phyloP scores from a whole-genome alignment of 2,888 invertebrate species.

The Calameuta filiformis region DNA sequence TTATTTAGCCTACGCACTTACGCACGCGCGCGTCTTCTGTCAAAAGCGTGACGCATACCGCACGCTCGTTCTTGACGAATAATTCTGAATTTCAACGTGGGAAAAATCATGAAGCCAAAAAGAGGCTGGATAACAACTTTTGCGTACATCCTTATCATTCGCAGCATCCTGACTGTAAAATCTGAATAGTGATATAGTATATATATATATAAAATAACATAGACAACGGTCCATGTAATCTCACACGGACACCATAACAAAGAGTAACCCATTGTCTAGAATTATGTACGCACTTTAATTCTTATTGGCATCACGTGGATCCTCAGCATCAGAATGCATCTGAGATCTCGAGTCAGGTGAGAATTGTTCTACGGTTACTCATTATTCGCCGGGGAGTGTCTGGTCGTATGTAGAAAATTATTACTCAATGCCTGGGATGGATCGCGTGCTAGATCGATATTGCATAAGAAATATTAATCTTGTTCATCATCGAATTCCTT shows the following conservation, averaged over 20 bases:
- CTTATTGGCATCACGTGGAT: background rate
- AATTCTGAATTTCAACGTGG: background rate
- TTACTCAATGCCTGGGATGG: background rate
- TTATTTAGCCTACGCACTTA: slow-evolving; percentile 57
- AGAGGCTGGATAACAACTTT: background rate
- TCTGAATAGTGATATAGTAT: background rate
- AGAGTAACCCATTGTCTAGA: background rate
- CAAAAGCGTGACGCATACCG: background rate
- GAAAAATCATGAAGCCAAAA: background rate
- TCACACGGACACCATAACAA: background rate
- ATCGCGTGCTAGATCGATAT: background rate
- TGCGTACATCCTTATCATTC: background rate
- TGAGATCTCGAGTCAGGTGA: background rate
- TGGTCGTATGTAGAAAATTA: background rate
- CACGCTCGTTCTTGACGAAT: background rate
- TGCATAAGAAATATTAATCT: background rate
- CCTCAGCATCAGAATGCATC: background rate
- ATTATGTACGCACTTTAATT: background rate
- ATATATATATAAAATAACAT: background rate
- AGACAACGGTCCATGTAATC: background rate
- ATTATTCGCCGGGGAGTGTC: background rate
- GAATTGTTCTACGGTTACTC: background rate
- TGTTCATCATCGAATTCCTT: background rate
- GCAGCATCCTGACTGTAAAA: background rate
- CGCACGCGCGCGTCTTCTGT: slow-evolving; percentile 25